phyloP scores from a whole-genome alignment of 2,797 vertebrate species.

The Hydrophis major region DNA sequence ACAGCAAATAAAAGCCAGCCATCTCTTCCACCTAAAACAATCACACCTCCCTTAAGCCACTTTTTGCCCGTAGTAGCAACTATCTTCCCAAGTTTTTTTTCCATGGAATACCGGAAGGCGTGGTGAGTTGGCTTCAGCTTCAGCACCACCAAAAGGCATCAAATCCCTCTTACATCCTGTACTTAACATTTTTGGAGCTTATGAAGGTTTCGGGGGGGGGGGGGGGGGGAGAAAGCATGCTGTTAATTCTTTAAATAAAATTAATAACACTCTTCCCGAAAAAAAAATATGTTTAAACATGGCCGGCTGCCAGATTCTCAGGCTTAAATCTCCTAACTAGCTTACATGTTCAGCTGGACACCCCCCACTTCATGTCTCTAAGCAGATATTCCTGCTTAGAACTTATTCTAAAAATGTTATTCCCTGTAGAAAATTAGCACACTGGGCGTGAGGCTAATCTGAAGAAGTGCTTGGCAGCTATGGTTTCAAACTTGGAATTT shows the following conservation, averaged over 20 bases:
- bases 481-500: no score
- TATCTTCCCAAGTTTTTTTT: not conserved
- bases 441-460: not conserved
- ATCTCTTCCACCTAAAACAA: not conserved
- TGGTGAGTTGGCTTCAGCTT: not conserved
- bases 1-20: not conserved
- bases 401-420: not conserved
- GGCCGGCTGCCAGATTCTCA: slow-evolving; percentile 12
- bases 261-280: slow-evolving; percentile 49
- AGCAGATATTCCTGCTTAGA: slow-evolving; percentile 11
- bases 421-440: not conserved
- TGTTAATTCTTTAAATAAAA: slow-evolving; percentile 56
- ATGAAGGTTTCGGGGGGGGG: slow-evolving; percentile 43
- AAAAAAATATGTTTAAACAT: slow-evolving; percentile 9
- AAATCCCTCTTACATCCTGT: slow-evolving; percentile 49
- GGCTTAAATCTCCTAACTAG: not conserved
- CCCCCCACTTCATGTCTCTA: no score
- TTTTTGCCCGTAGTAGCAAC: accelerated
- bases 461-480: no score
- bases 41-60: not conserved
- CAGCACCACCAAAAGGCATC: slow-evolving; percentile 27
- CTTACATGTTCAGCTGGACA: no score
- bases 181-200: slow-evolving; percentile 45
- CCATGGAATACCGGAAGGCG: not conserved
- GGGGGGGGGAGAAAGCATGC: slow-evolving; percentile 33